These are phyloP conservation scores for Planococcus citri DNA, from an alignment of 1,140 invertebrate genomes.

Conservation along the genomic window DNA sequence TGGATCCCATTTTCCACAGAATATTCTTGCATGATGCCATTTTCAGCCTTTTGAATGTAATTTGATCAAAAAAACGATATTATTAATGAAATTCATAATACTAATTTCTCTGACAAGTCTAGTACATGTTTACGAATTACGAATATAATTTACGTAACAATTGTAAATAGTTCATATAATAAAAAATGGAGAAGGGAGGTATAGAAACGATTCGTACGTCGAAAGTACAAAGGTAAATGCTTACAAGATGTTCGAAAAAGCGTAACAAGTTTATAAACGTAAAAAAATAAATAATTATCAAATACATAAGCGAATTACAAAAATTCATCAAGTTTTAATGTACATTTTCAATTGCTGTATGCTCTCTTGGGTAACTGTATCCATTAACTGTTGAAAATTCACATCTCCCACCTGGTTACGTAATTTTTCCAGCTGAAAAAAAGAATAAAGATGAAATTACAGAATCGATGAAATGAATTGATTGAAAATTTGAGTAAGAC, in stretches of 20 bases:
- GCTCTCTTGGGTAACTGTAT: conserved; percentile 6
- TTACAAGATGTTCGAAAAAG: background rate
- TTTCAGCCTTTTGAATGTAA: too few relatives aligned
- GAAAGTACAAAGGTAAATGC: background rate
- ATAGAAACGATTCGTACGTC: background rate
- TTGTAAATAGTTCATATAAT: background rate
- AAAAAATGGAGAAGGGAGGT: background rate
- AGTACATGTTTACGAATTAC: too few relatives aligned
- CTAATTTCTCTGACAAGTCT: too few relatives aligned
- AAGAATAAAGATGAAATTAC: background rate
- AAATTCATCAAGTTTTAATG: background rate
- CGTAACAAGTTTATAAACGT: background rate
- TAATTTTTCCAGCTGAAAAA: conserved; percentile 10
- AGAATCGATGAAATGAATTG: background rate
- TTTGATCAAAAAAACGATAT: too few relatives aligned
- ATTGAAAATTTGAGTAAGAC: background rate
- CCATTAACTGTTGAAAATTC: conserved; percentile 10
- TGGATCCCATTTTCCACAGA: too few relatives aligned
- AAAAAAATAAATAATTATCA: background rate
- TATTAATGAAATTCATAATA: too few relatives aligned
- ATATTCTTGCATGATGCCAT: too few relatives aligned
- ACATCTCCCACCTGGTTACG: background rate
- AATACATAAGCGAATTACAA: background rate
- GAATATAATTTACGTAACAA: background rate
- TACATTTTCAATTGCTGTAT: background rate